These are phyloP conservation scores for Ashinkailepas kermadecensis DNA, from an alignment of 2,888 invertebrate genomes.

Conservation along the genomic window DNA sequence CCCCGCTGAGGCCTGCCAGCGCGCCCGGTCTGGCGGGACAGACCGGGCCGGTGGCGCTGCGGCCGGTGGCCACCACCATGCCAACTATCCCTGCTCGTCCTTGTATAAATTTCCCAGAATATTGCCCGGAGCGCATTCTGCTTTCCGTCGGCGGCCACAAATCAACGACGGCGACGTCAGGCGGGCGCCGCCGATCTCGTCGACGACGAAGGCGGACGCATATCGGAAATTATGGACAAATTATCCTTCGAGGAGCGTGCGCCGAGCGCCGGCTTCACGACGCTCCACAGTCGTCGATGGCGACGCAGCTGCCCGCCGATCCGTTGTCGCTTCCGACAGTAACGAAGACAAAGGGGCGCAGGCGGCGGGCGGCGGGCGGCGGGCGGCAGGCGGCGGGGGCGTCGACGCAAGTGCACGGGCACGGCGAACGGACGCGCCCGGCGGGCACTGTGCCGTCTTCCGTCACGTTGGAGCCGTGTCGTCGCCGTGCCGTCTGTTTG, in stretches of 20 bases:
- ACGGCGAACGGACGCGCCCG: neutral
- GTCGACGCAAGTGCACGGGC: neutral
- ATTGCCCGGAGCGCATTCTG: neutral
- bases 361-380: neutral
- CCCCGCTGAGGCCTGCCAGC: no score
- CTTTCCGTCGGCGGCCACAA: constrained; percentile 3
- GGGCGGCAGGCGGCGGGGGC: neutral
- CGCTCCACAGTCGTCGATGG: neutral
- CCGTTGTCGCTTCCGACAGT: constrained; percentile 9
- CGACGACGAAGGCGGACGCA: neutral
- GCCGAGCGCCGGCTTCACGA: neutral
- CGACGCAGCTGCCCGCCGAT: constrained; percentile 11
- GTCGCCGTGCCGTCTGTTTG: neutral
- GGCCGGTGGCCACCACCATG: neutral
- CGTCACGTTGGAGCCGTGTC: no score
- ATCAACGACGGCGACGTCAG: neutral
- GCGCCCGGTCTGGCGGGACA: no score
- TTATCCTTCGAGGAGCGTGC: neutral
- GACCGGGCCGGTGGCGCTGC: no score
- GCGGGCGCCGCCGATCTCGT: neutral
- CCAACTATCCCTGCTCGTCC: neutral
- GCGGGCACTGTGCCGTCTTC: no score
- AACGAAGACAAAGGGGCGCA: neutral
- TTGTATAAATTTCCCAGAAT: neutral
- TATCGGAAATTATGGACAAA: constrained; percentile 11